Percentiles rank a stretch among this genome's conserved stretches.
Conservation (phyloP, 2,888 invertebrate species). For the Macrosoma leucophasiata region DNA sequence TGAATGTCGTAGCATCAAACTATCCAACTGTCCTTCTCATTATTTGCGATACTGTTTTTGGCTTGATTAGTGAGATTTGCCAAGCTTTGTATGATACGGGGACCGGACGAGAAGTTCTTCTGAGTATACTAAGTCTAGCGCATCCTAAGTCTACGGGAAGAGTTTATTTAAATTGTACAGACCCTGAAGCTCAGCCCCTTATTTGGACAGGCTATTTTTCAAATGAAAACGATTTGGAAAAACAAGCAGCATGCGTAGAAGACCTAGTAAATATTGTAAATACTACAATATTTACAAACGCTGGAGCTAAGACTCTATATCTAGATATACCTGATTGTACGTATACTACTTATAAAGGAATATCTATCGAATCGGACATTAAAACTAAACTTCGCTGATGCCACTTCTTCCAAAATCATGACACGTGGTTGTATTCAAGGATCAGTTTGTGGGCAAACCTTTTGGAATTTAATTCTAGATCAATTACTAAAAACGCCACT, state of each 20-base stretch:
- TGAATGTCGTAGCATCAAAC: too few species aligned
- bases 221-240: slow-evolving; percentile 30
- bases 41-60: slow-evolving; percentile 30
- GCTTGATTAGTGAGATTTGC: slow-evolving; percentile 35
- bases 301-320: too few species aligned
- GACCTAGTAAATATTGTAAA: slow-evolving; percentile 30
- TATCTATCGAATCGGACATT: too few species aligned
- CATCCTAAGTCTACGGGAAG: slow-evolving; percentile 44
- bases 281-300: slow-evolving; percentile 27
- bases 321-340: too few species aligned
- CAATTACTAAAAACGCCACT: neutral
- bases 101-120: slow-evolving; percentile 24
- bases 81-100: slow-evolving; percentile 27
- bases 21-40: slow-evolving; percentile 34
- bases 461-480: neutral
- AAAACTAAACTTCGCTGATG: neutral
- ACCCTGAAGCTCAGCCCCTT: slow-evolving; percentile 35
- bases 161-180: slow-evolving; percentile 33
- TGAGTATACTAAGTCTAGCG: slow-evolving; percentile 32
- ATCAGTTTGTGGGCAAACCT: neutral
- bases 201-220: slow-evolving; percentile 38
- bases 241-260: slow-evolving; percentile 28
- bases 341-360: too few species aligned
- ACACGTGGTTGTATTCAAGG: neutral
- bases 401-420: neutral